Evolutionary conservation across 2,888 invertebrate genomes (phyloP).

Genomic region (Scotopteryx bipunctaria): DNA sequence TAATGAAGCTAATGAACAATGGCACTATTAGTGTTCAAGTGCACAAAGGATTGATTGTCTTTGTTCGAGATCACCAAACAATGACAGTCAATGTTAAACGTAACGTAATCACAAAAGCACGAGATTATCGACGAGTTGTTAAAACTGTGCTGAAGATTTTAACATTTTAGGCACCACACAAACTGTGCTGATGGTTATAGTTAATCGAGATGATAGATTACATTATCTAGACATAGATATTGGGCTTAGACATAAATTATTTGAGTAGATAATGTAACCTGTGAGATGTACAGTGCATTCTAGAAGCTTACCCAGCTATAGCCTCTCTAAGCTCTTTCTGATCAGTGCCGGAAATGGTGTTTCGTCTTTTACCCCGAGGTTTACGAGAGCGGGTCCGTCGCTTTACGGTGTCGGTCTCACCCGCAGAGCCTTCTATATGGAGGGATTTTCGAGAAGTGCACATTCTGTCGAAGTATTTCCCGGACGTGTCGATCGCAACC

Average conservation of each 20-base stretch:
- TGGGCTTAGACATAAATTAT: conserved; percentile 28
- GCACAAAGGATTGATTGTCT: conserved; percentile 72
- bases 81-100: conserved; percentile 74
- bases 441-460: conserved; percentile 93
- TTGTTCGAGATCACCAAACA: conserved; percentile 63
- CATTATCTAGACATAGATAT: conserved; percentile 60
- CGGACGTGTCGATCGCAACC: conserved; percentile 94
- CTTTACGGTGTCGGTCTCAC: conserved; percentile 86
- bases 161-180: conserved; percentile 71
- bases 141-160: conserved; percentile 74
- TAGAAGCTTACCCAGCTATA: conserved; percentile 90
- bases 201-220: conserved; percentile 69
- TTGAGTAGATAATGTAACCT: conserved; percentile 52
- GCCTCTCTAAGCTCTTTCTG: conserved; percentile 94
- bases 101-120: conserved; percentile 80
- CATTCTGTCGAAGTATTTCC: conserved; percentile 94
- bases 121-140: conserved; percentile 72
- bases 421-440: conserved; percentile 76
- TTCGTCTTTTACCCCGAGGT: conserved; percentile 92
- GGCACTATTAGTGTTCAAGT: conserved; percentile 80
- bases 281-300: conserved; percentile 71
- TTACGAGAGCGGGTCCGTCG: conserved; percentile 88
- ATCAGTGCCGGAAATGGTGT: conserved; percentile 95
- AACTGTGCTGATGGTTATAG: conserved; percentile 74
- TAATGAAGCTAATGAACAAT: conserved; percentile 79